Evolutionary conservation across 2,113 vertebrate species (phyloP), one percentile per base, ranked within the genome.

Genomic region (Caracal caracal): DNA sequence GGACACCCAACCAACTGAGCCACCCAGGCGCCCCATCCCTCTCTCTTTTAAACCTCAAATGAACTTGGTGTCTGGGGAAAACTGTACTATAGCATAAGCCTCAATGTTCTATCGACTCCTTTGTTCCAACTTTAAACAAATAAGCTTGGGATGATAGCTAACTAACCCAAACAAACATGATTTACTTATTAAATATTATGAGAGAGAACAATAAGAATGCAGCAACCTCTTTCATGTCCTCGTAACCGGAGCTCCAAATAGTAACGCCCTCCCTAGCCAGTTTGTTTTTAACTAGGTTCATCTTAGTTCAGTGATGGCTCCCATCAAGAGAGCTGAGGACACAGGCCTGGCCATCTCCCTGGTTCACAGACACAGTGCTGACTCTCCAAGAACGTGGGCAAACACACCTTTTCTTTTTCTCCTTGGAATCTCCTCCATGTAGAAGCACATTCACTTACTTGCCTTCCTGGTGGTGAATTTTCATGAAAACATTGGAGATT

Each of bases 111-210:
- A 90, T 6, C 66, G 47, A 93, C 59, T 91, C 68, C 13, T 89
- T 63, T 92, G 65, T 76, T 96, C 49, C n/a, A 95, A 90, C 73
- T 84, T 95, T 89, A 89, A 93, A 89, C 53, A 96, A 84, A 79
- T 65, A 91, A 98, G 51, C 33, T 47, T 15, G 47, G 28, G 82
- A 92, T 95, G 75, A 89, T 13, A 88, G 43, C 81, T 91, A 93
- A 59, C 37, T 93, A 93, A 88, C 80, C 70, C 87, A 61, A 96
- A 90, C 66, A 94, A 92, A 95, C 65, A 94, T 70, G 61, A 68
- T 80, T 90, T 76, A 47, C 51, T 94, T 88, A 81, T 35, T 86
- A 75, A 96, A 93, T 88, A 82, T 73, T 65, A 80, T 86, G 59
- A 91, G 66, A 93, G 56, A 92, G 5, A 96, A 75, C 19, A 94